Evolutionary conservation across 2,113 vertebrate genomes (phyloP).

Genomic region (human): GRCh38 chr4:189832501-189833000

Average conservation of each 20-base stretch:
- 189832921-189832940: slow-evolving; percentile 68
- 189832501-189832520: not conserved
- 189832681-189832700: not conserved
- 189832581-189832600: not conserved
- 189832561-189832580: not conserved
- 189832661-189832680: not conserved
- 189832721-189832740: not conserved
- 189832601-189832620: not conserved
- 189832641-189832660: slow-evolving; percentile 25
- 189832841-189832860: slow-evolving; percentile 40
- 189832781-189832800: not conserved
- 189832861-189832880: slow-evolving; percentile 42
- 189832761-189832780: not conserved
- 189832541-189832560: not conserved
- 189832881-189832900: slow-evolving; percentile 59
- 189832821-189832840: slow-evolving; percentile 19
- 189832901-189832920: slow-evolving; percentile 67
- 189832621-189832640: not conserved
- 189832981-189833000: slow-evolving; percentile 33
- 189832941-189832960: slow-evolving; percentile 43
- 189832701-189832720: not conserved
- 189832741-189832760: not conserved
- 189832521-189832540: not conserved
- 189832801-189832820: not conserved
- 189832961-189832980: slow-evolving; percentile 52